These are phyloP conservation scores for Styela plicata DNA, from an alignment of 23 tunicate genomes.

Conservation along the genomic window DNA sequence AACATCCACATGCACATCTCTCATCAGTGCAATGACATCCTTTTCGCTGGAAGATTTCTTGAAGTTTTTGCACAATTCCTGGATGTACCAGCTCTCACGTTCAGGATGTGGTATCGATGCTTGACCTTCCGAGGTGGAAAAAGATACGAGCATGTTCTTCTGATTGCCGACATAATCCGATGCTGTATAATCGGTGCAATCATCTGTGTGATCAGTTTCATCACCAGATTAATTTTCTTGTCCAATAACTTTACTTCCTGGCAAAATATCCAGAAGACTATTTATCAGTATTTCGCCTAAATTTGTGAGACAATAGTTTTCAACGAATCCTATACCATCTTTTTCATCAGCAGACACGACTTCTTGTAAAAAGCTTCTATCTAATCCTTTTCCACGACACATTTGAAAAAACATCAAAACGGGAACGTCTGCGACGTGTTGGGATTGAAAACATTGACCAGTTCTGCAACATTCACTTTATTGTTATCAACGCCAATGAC, in stretches of 20 bases:
- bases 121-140: not conserved
- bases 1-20: too few relatives aligned
- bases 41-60: too few relatives aligned
- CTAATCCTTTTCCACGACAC: not conserved
- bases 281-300: not conserved
- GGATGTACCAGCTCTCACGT: not conserved
- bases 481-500: not conserved
- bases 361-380: not conserved
- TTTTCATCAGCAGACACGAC: not conserved
- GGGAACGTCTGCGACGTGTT: not conserved
- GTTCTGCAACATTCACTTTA: not conserved
- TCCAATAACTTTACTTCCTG: not conserved
- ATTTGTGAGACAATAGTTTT: not conserved
- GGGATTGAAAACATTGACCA: not conserved
- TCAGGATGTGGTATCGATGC: not conserved
- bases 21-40: too few relatives aligned
- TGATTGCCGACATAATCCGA: not conserved
- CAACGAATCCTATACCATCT: not conserved
- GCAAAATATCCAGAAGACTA: not conserved
- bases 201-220: not conserved
- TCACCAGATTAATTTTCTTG: not conserved
- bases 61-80: too few relatives aligned
- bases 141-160: not conserved
- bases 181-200: not conserved
- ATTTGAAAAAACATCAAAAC: conserved; percentile 13